Evolutionary conservation across 2,797 vertebrate genomes (phyloP).

Genomic region (Percopsis omiscomaycus): DNA sequence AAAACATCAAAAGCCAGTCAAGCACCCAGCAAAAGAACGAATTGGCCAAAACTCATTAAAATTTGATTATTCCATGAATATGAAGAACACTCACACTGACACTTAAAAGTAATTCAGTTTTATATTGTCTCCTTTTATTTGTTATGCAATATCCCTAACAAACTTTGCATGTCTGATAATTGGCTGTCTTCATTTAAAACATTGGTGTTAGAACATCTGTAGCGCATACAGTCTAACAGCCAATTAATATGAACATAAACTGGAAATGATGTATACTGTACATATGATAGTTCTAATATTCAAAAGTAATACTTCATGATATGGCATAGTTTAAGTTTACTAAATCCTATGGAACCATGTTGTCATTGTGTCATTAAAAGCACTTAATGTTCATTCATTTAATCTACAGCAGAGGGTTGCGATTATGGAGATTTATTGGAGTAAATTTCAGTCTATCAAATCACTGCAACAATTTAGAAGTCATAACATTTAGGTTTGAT

Average conservation of each 20-base stretch:
- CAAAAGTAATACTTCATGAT: too few relatives aligned
- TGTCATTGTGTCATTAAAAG: too few relatives aligned
- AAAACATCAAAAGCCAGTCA: background rate
- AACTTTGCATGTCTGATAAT: conserved; percentile 8
- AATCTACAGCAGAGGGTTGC: too few relatives aligned
- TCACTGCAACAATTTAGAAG: too few relatives aligned
- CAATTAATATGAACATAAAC: background rate
- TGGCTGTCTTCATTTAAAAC: conserved; percentile 4
- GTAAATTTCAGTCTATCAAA: too few relatives aligned
- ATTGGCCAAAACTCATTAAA: conserved; percentile 8
- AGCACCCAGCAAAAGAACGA: background rate
- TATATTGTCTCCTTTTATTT: conserved; percentile 1
- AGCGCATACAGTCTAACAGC: background rate
- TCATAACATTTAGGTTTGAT: too few relatives aligned
- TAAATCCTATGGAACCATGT: too few relatives aligned
- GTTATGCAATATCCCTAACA: background rate
- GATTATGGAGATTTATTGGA: too few relatives aligned
- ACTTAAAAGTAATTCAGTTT: conserved; percentile 6
- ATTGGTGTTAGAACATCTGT: background rate
- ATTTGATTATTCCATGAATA: conserved; percentile 2
- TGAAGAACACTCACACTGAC: conserved; percentile 2
- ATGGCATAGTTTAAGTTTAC: too few relatives aligned
- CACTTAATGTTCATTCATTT: too few relatives aligned
- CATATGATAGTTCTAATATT: too few relatives aligned
- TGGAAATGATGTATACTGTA: too few relatives aligned